phyloP scores from a whole-genome alignment of 2,888 invertebrate genomes.

The Epistrophe grossulariae region DNA sequence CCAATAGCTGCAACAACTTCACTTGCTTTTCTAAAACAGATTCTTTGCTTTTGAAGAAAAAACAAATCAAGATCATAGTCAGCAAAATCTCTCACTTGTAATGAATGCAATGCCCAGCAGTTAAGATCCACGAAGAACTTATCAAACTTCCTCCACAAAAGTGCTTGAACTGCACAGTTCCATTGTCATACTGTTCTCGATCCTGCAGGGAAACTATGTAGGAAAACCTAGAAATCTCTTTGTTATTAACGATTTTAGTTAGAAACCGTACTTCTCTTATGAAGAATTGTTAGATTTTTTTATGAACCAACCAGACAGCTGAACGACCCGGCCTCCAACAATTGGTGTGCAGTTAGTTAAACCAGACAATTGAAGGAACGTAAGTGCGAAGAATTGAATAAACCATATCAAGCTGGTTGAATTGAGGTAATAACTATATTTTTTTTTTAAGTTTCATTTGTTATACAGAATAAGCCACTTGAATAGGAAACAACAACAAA shows the following conservation, averaged over 20 bases:
- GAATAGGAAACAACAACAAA: not conserved
- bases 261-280: not conserved
- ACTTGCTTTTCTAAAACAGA: slow-evolving; percentile 77
- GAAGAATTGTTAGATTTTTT: not conserved
- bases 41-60: not conserved
- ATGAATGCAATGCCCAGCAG: slow-evolving; percentile 82
- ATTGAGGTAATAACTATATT: slow-evolving; percentile 48
- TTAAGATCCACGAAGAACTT: slow-evolving; percentile 80
- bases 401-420: slow-evolving; percentile 39
- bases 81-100: slow-evolving; percentile 78
- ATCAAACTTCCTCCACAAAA: slow-evolving; percentile 83
- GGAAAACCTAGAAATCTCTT: slow-evolving; percentile 79
- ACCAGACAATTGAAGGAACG: slow-evolving; percentile 66
- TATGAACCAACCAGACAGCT: slow-evolving; percentile 73
- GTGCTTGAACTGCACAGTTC: slow-evolving; percentile 77
- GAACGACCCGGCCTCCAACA: slow-evolving; percentile 79
- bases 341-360: slow-evolving; percentile 79
- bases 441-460: not conserved
- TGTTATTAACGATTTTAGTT: slow-evolving; percentile 37
- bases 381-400: slow-evolving; percentile 34
- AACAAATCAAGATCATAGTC: not conserved
- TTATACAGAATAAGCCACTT: slow-evolving; percentile 15
- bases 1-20: slow-evolving; percentile 80
- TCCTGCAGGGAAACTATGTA: slow-evolving; percentile 82
- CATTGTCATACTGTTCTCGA: slow-evolving; percentile 40